Conservation (phyloP, 1,140 invertebrate species). For the Polypedilum pembai region DNA sequence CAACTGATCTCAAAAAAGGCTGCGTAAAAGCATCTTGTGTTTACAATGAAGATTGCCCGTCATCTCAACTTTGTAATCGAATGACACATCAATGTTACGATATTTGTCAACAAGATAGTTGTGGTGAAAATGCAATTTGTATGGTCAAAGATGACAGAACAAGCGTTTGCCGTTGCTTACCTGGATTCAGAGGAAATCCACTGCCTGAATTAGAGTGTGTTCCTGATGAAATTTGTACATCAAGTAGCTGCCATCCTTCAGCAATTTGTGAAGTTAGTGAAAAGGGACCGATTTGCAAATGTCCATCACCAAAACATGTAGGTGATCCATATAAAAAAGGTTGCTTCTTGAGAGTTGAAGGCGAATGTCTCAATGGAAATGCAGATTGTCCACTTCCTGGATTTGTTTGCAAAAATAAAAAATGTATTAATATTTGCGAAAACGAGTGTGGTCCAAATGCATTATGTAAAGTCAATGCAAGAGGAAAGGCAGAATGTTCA, state of each 20-base stretch:
- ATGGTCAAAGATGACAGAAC: constrained; percentile 74
- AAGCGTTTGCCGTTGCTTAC: constrained; percentile 71
- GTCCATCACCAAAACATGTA: constrained; percentile 58
- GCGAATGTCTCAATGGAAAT: constrained; percentile 60
- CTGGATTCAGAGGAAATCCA: constrained; percentile 70
- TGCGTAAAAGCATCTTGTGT: constrained; percentile 75
- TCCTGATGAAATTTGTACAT: constrained; percentile 58
- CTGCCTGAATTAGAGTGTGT: constrained; percentile 70
- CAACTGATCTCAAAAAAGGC: constrained; percentile 62
- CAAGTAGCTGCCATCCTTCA: constrained; percentile 71
- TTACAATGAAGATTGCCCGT: constrained; percentile 73
- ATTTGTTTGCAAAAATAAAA: constrained; percentile 56
- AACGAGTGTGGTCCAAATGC: constrained; percentile 68
- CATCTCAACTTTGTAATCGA: constrained; percentile 69
- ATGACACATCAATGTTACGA: constrained; percentile 73
- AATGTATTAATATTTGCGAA: constrained; percentile 70
- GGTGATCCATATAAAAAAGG: constrained; percentile 67
- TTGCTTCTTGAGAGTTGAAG: constrained; percentile 58
- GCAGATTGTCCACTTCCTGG: constrained; percentile 65
- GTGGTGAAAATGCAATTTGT: constrained; percentile 80
- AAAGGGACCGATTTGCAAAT: constrained; percentile 62
- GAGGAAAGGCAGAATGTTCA: constrained; percentile 59
- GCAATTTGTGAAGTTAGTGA: constrained; percentile 65
- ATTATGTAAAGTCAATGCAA: constrained; percentile 64
- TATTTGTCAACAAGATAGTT: constrained; percentile 71